A percentile compares a stretch with the other conserved stretches of the same genome.
phyloP scores from a whole-genome alignment of 1,140 invertebrate genomes.

The Drosophila sproati region DNA sequence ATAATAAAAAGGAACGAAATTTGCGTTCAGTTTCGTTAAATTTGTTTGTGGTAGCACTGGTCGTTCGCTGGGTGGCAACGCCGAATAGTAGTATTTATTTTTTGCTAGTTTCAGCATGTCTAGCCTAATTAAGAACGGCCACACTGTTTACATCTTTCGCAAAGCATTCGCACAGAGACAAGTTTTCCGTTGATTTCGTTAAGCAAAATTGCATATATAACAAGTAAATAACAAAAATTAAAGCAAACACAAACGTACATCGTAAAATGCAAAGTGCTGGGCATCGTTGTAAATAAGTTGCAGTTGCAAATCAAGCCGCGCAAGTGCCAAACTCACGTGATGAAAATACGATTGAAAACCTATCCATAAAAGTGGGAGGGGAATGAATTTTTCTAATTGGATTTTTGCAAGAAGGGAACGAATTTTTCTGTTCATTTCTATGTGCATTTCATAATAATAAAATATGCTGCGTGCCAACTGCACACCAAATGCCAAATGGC shows the following conservation, averaged over 20 bases:
- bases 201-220: slow-evolving; percentile 62
- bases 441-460: slow-evolving; percentile 3
- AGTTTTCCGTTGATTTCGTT: slow-evolving; percentile 60
- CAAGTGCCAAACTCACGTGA: slow-evolving; percentile 63
- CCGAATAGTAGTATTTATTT: slow-evolving; percentile 11
- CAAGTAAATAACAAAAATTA: slow-evolving; percentile 64
- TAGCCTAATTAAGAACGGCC: neutral
- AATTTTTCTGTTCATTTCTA: slow-evolving; percentile 26
- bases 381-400: slow-evolving; percentile 65
- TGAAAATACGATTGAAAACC: slow-evolving; percentile 76
- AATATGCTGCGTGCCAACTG: slow-evolving; percentile 23
- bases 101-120: neutral
- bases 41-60: slow-evolving; percentile 23
- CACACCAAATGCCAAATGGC: slow-evolving; percentile 28
- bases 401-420: slow-evolving; percentile 43
- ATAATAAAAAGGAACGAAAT: neutral
- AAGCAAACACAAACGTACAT: slow-evolving; percentile 37
- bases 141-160: slow-evolving; percentile 43
- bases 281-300: slow-evolving; percentile 34
- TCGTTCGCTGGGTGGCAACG: slow-evolving; percentile 14
- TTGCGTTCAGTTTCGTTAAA: neutral
- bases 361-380: slow-evolving; percentile 65
- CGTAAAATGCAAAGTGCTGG: slow-evolving; percentile 37
- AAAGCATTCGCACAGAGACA: slow-evolving; percentile 58
- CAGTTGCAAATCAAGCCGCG: slow-evolving; percentile 2